Base-by-base conservation (phyloP, 2,797 vertebrate genomes). In the Peromyscus melanophrys region DNA sequence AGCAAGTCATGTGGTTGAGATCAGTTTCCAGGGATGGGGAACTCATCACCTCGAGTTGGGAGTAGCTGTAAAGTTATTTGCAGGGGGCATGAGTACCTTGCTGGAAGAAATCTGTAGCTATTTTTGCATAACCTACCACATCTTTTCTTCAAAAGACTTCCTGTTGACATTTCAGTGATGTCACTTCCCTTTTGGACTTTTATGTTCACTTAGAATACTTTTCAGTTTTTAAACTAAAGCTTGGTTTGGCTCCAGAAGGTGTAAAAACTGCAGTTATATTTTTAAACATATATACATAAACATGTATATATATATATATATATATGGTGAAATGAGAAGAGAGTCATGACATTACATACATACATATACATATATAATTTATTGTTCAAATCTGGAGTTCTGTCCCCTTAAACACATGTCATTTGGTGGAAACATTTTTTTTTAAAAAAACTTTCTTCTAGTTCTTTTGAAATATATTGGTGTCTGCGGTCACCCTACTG, bases 141-240 rank as follows among this genome's bases (percentile, higher is more conserved):
- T 9, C 29, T 55, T 17, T 90, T 46, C 6, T 71, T 83, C 84
- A 55, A 89, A 95, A 96, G 75, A 59, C 31, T 16, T 92, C 65
- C 1, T 55, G 31, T 77, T 14, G 37, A 6, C 7, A 65, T 37
- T 40, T 69, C 34, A 52, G 2, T 16, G 31, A 34, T 52, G 59
- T 57, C 37, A 59, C 27, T 40, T 93, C 29, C 57, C 65, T 90
- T 81, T 89, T 90, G 37, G 93, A 92, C 23, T 87, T 92, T 85
- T 43, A 49, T 55, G 23, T 90, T 90, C 61, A 69, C 31, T 55
- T 76, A 59, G 43, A 73, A 11, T 43, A 10, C 84, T 92, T 75
- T 73, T 84, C 17, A 46, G 69, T 85, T 86, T 77, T 89, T 77
- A 89, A 88, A 55, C 31, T 87, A 80, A 84, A 91, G 31, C 17